phyloP scores from a whole-genome alignment of 2,888 invertebrate genomes.

The Limulus polyphemus region DNA sequence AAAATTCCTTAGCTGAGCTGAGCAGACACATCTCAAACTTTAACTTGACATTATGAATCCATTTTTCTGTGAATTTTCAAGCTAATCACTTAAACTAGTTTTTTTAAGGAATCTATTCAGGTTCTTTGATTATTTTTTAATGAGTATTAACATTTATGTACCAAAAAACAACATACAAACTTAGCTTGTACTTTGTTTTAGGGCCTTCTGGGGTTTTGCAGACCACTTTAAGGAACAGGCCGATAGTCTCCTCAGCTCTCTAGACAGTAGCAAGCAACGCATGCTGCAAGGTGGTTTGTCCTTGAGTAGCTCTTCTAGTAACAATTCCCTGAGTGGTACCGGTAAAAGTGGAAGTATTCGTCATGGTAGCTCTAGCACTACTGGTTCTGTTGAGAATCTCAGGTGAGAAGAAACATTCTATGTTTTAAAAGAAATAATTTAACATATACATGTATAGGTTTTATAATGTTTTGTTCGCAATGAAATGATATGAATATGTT shows the following conservation, averaged over 20 bases:
- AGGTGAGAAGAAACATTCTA: slow-evolving; percentile 10
- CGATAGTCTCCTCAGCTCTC: slow-evolving; percentile 61
- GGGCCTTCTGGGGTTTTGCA: slow-evolving; percentile 80
- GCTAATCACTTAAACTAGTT: too few species aligned
- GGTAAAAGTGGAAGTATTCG: slow-evolving; percentile 9
- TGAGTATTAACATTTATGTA: too few species aligned
- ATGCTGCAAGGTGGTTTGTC: slow-evolving; percentile 47
- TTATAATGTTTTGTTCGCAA: neutral
- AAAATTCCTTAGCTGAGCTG: too few species aligned
- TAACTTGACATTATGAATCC: too few species aligned
- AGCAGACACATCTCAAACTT: too few species aligned
- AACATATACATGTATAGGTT: neutral
- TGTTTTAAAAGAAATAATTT: neutral
- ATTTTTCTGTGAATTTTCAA: too few species aligned
- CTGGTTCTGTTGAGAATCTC: slow-evolving; percentile 32
- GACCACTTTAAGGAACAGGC: slow-evolving; percentile 83
- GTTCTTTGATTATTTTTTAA: too few species aligned
- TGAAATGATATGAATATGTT: neutral
- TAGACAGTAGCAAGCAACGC: slow-evolving; percentile 64
- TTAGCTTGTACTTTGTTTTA: slow-evolving; percentile 34
- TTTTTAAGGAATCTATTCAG: too few species aligned
- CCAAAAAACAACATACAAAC: too few species aligned
- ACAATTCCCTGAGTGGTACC: slow-evolving; percentile 35
- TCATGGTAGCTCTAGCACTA: slow-evolving; percentile 23
- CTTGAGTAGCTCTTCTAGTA: slow-evolving; percentile 39